A percentile compares a stretch with the other conserved stretches of the same genome.
Conservation (phyloP, 2,888 invertebrate species). For the Apodemia duryi region DNA sequence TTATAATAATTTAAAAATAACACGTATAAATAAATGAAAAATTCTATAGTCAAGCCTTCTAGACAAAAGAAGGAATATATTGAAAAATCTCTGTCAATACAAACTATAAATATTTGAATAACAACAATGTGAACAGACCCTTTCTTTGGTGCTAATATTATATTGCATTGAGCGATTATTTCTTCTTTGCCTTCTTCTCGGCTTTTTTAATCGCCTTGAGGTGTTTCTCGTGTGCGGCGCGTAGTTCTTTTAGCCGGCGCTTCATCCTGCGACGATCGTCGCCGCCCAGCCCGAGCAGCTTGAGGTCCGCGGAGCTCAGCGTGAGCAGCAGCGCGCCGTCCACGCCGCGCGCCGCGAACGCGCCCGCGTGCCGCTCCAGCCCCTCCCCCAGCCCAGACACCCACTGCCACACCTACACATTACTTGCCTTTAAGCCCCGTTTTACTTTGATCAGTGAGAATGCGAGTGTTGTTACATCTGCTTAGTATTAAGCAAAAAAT, state of each 20-base stretch:
- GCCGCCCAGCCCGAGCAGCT: conserved; percentile 88
- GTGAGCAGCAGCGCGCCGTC: conserved; percentile 92
- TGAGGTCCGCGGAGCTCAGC: conserved; percentile 94
- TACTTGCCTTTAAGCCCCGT: too few species aligned
- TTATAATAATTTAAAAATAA: too few species aligned
- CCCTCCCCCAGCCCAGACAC: conserved; percentile 89
- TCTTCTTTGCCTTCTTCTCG: conserved; percentile 88
- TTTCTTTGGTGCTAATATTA: conserved; percentile 45
- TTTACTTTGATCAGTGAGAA: too few species aligned
- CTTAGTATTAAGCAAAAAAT: too few species aligned
- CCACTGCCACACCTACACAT: conserved; percentile 93
- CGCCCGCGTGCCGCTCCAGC: conserved; percentile 91
- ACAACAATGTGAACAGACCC: conserved; percentile 39
- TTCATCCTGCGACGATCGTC: conserved; percentile 90
- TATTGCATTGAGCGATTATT: conserved; percentile 51
- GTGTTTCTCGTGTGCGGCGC: conserved; percentile 89
- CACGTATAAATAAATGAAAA: too few species aligned
- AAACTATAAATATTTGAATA: conserved; percentile 6
- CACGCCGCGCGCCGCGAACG: conserved; percentile 92
- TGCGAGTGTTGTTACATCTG: too few species aligned
- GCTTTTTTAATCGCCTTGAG: conserved; percentile 93
- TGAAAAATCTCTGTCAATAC: conserved; percentile 8
- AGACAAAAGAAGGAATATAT: conserved; percentile 1
- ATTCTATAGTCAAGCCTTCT: background rate
- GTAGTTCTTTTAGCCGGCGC: conserved; percentile 90